Conservation (phyloP, 92 coral and sea anemone species). For the Actinernus sp. region DNA sequence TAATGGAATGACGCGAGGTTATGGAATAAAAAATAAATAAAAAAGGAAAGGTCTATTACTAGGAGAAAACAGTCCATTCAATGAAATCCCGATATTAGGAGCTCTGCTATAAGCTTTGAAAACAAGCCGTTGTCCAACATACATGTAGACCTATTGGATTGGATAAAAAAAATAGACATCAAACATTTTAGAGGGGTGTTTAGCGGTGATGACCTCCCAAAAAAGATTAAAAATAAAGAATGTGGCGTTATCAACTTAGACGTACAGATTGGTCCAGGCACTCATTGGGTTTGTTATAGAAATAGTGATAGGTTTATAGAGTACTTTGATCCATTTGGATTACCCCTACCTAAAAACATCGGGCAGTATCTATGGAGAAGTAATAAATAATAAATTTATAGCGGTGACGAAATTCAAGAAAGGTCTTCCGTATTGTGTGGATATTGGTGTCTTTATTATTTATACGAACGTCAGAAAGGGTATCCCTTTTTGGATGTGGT, state of each 20-base stretch:
- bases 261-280: too few relatives aligned
- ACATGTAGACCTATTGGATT: too few relatives aligned
- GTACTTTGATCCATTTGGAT: neutral
- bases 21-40: neutral
- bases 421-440: neutral
- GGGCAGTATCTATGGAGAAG: neutral
- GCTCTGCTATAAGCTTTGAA: neutral
- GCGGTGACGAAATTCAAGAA: neutral
- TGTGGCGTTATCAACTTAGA: too few relatives aligned
- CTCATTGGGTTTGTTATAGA: too few relatives aligned
- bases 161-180: too few relatives aligned
- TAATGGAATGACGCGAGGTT: neutral
- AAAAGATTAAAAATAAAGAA: neutral
- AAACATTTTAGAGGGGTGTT: too few relatives aligned
- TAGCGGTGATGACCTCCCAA: constrained; percentile 1
- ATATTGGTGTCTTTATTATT: neutral
- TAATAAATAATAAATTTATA: neutral
- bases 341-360: neutral
- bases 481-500: too few relatives aligned
- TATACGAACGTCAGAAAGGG: neutral
- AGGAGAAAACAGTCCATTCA: constrained; percentile 39
- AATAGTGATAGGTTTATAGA: too few relatives aligned
- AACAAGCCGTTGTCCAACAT: too few relatives aligned
- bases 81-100: constrained; percentile 1
- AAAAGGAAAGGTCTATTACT: constrained; percentile 6